Evolutionary conservation across 2,113 vertebrate species (phyloP), one percentile per base, ranked within the genome.

Genomic region (Clupea harengus): DNA sequence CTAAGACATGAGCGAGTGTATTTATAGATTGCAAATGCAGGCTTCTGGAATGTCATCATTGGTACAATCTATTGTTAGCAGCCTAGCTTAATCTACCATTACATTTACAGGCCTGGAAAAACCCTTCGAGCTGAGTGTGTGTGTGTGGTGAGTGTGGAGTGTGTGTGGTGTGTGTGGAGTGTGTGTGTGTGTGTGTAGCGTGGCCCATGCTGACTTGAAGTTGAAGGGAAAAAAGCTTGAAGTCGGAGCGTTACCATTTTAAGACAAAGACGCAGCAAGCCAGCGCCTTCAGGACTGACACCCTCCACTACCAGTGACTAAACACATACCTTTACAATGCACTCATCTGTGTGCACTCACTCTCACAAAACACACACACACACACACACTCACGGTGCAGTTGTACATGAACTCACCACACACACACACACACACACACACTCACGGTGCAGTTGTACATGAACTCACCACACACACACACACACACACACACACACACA

Each of bases 191-290:
- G n/a, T 32, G n/a, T 32, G 7, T 25, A 67, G 64, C 32, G 10
- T 32, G 64, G 25, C 64, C 64, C 25, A 32, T 13, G 25, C 64
- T 72, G 64, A 72, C 20, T 83, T 39, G 15, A 11, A 6, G 80
- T 67, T 22, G 8, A 22, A 45, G 49, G 60, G 75, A 84, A 45
- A 9, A 49, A 64, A 47, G n/a, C 1, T 11, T 45, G 50, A 64
- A 60, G 47, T 17, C 25, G 46, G 39, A 52, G 46, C 54, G 54
- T 89, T 89, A 85, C 88, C 86, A 87, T 91, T 90, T 91, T 88
- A 89, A 89, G 90, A 82, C 88, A 88, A 89, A 88, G 84, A 84
- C 60, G 80, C 17, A 20, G 32, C 18, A 80, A 82, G 47, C 84
- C 78, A 85, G 86, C 83, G 46, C 6, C 64, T 54, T 83, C 18